These are phyloP conservation scores for Lasioglossum zephyrum DNA, from an alignment of 2,888 invertebrate genomes.

Conservation along the genomic window DNA sequence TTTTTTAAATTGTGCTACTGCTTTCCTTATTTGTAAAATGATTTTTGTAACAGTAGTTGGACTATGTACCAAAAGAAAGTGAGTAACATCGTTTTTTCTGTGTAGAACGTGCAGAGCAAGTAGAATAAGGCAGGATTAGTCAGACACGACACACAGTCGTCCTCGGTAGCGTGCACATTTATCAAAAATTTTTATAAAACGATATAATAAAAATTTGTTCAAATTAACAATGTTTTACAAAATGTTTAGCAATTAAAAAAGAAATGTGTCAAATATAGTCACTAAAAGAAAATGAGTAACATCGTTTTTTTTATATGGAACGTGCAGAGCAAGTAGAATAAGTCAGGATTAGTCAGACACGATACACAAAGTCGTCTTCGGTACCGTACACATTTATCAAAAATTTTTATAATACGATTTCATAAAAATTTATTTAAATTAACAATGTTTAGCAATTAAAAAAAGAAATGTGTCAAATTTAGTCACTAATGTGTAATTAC, in stretches of 20 bases:
- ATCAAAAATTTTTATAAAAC: background rate
- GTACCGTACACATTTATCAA: background rate
- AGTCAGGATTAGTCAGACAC: background rate
- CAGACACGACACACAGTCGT: background rate
- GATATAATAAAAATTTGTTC: background rate
- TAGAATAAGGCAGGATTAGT: background rate
- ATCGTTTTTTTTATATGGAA: too few relatives aligned
- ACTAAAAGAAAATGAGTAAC: too few relatives aligned
- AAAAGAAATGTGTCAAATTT: background rate
- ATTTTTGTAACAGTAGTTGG: background rate
- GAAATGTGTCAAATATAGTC: background rate
- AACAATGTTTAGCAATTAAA: background rate
- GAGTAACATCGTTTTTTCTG: background rate
- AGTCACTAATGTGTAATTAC: background rate
- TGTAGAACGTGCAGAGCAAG: background rate
- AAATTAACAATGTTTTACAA: background rate
- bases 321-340: background rate
- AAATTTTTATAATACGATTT: too few relatives aligned
- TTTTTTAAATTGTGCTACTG: background rate
- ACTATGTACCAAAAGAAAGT: background rate
- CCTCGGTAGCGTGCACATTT: background rate
- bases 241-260: background rate
- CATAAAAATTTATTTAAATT: background rate
- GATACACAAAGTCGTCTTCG: background rate
- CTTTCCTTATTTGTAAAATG: background rate